Conservation (phyloP, 2,797 vertebrate genomes). For the Ciconia nigra region DNA sequence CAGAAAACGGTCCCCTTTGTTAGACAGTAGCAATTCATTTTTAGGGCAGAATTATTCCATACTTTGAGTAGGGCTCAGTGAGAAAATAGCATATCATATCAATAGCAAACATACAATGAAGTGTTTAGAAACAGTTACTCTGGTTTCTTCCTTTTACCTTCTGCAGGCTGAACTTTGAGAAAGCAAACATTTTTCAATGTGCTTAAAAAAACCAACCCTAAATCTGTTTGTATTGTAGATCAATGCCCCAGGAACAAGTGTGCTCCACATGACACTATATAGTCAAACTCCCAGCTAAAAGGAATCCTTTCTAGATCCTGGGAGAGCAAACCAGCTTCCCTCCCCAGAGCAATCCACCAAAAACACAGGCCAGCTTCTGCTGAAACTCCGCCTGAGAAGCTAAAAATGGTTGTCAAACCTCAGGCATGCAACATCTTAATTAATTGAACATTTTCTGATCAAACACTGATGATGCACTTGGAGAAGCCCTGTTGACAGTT, state of each 20-base stretch:
- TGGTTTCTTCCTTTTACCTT: not conserved
- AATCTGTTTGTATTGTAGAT: not conserved
- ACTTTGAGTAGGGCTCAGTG: not conserved
- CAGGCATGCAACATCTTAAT: not conserved
- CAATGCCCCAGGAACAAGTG: not conserved
- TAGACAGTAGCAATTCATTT: not conserved
- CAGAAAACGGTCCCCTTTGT: rapidly evolving
- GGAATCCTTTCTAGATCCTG: not conserved
- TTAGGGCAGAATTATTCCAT: not conserved
- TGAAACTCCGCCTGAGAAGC: not conserved
- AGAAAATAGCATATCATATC: not conserved
- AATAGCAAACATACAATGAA: not conserved
- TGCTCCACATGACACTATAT: not conserved
- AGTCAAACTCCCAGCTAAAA: not conserved
- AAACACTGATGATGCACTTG: not conserved
- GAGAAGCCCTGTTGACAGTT: not conserved
- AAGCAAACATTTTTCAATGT: not conserved
- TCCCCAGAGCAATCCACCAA: not conserved
- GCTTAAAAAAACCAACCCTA: not conserved
- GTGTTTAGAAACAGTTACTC: not conserved
- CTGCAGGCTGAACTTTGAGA: not conserved
- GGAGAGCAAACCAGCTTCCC: not conserved
- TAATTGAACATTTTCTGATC: not conserved
- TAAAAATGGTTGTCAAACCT: not conserved
- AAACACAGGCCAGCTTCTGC: not conserved